These are phyloP conservation scores for Drosophila biarmipes DNA, from an alignment of 1,140 invertebrate species.

Conservation along the genomic window DNA sequence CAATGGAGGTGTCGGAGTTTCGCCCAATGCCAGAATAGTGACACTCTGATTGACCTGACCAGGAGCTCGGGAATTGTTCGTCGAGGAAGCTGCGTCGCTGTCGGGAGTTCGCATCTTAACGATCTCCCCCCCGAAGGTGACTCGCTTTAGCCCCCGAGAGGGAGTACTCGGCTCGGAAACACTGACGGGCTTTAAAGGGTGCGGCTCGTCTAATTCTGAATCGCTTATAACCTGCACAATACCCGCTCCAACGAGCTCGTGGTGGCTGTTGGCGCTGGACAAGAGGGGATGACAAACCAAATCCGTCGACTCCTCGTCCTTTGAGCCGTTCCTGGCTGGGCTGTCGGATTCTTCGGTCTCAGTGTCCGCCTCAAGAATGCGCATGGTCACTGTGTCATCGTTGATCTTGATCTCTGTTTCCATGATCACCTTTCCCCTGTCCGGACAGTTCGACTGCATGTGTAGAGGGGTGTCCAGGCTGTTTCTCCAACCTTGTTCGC, in stretches of 20 bases:
- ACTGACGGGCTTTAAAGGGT: constrained; percentile 5
- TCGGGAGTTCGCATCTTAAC: constrained; percentile 93
- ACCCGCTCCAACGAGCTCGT: constrained; percentile 58
- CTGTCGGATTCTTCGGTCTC: constrained; percentile 70
- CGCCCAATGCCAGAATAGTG: not conserved
- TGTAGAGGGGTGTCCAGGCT: constrained; percentile 10
- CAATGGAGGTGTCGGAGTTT: not conserved
- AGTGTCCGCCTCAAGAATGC: constrained; percentile 89
- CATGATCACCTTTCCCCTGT: constrained; percentile 87
- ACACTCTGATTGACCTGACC: not conserved
- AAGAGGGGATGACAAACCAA: constrained; percentile 57
- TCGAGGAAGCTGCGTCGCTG: constrained; percentile 86
- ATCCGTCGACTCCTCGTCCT: constrained; percentile 80
- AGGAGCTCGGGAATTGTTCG: constrained; percentile 24
- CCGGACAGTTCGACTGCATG: constrained; percentile 30
- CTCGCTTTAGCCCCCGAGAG: constrained; percentile 86
- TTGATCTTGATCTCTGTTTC: constrained; percentile 93
- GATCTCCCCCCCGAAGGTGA: constrained; percentile 92
- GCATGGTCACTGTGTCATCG: constrained; percentile 91
- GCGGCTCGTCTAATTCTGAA: constrained; percentile 86
- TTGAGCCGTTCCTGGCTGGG: constrained; percentile 27
- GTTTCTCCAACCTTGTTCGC: constrained; percentile 61
- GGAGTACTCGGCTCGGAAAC: constrained; percentile 67
- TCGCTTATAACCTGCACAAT: constrained; percentile 86
- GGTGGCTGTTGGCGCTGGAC: constrained; percentile 48